phyloP scores from a whole-genome alignment of 2,888 invertebrate species.

The Thysanoteuthis rhombus region DNA sequence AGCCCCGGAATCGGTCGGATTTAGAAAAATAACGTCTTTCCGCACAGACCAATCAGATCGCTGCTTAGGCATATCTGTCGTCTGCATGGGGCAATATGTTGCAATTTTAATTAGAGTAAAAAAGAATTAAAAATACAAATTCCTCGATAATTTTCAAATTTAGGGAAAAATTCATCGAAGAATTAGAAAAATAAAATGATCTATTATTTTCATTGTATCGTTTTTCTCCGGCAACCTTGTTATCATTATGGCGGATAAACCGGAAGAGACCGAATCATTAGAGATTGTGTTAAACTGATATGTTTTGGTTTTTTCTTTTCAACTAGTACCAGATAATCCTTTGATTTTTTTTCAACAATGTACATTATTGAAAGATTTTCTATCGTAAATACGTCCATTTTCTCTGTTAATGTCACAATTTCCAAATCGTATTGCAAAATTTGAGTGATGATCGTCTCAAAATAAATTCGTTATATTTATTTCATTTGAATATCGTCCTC shows the following conservation, averaged over 20 bases:
- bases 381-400: background rate
- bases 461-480: background rate
- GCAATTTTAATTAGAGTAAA: background rate
- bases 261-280: background rate
- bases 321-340: background rate
- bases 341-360: background rate
- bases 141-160: background rate
- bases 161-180: background rate
- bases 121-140: background rate
- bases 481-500: background rate
- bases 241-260: background rate
- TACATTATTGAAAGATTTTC: background rate
- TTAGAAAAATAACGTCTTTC: slow-evolving; percentile 30
- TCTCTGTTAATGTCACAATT: background rate
- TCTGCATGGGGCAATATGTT: slow-evolving; percentile 20
- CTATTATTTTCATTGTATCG: background rate
- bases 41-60: slow-evolving; percentile 21
- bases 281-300: background rate
- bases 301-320: background rate
- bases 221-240: background rate
- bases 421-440: background rate
- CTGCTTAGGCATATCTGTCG: slow-evolving; percentile 30
- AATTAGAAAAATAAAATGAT: background rate
- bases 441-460: background rate
- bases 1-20: slow-evolving; percentile 12